These are phyloP conservation scores for Aselliscus stoliczkanus DNA, from an alignment of 2,797 vertebrate species.

Conservation along the genomic window DNA sequence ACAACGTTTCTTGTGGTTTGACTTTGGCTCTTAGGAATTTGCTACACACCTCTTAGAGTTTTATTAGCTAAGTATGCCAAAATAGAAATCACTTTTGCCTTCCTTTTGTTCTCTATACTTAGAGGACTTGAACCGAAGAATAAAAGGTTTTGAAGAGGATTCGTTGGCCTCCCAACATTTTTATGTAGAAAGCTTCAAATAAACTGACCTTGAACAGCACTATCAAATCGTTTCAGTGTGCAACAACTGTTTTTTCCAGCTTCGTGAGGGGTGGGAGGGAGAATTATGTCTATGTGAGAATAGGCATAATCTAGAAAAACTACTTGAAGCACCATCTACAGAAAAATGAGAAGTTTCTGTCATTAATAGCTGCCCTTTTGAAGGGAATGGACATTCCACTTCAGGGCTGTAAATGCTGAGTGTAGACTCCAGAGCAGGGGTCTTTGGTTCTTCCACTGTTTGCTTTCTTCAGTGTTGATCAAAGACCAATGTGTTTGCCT, in stretches of 20 bases:
- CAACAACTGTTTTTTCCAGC: background rate
- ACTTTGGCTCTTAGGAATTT: background rate
- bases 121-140: background rate
- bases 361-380: conserved; percentile 12
- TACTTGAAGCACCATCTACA: background rate
- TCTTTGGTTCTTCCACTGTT: conserved; percentile 46
- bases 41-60: background rate
- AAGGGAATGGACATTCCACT: conserved; percentile 36
- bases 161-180: background rate
- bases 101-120: background rate
- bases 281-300: background rate
- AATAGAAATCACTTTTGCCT: background rate
- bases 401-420: conserved; percentile 31
- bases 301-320: background rate
- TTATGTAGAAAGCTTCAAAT: background rate
- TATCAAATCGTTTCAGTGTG: background rate
- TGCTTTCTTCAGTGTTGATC: conserved; percentile 56
- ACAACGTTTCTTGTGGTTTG: background rate
- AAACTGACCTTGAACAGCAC: background rate
- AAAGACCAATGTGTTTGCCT: conserved; percentile 55
- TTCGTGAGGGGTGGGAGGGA: background rate
- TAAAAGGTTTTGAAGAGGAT: background rate
- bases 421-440: background rate
- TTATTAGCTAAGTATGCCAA: background rate
- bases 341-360: conserved; percentile 42